Evolutionary conservation across 2,888 invertebrate genomes (phyloP), one percentile per base, ranked within the genome.

Genomic region (Apotomis betuletana): DNA sequence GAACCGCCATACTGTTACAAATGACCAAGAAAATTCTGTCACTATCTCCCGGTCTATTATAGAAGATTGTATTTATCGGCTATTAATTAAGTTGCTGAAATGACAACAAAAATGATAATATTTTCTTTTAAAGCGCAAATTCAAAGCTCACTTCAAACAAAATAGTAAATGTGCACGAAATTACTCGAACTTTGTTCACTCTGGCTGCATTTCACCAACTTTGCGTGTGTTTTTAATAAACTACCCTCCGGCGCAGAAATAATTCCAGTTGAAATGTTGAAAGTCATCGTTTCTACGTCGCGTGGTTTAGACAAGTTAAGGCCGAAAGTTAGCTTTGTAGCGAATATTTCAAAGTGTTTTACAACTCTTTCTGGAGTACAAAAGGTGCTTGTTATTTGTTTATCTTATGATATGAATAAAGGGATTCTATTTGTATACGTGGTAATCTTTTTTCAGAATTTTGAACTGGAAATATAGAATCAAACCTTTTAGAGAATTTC

Each of bases 301-400:
- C 51, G 54, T 60, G 60, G 63, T 15, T 61, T 44, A n/a, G 68
- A 55, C 61, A 64, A 55, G 36, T 46, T 54, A 15, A 62, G 49
- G 55, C 55, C 38, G 15, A 69, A 69, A 62, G 55, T 69, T 62
- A 12, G 49, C 46, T 67, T n/a, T 67, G 67, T 49, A 13, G 57
- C 27, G n/a, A 55, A 44, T 55, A 44, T 4, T 54, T 55, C 55
- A 64, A 63, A 64, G 64, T 64, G 44, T 64, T 64, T 64, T 55
- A 55, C 12, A 15, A 54, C 27, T 27, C 27, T 27, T 27, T 55
- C 15, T 27, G 8, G 44, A 36, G n/a, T 44, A 41, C 27, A 27
- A 15, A 64, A 44, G 64, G 9, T 13, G 15, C 41, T 52, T 38
- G 6, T 3, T 41, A 41, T 49, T 49, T 44, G 44, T 8, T 6